phyloP scores from a whole-genome alignment of 2,888 invertebrate species.

The Cataglyphis rosenhaueri region DNA sequence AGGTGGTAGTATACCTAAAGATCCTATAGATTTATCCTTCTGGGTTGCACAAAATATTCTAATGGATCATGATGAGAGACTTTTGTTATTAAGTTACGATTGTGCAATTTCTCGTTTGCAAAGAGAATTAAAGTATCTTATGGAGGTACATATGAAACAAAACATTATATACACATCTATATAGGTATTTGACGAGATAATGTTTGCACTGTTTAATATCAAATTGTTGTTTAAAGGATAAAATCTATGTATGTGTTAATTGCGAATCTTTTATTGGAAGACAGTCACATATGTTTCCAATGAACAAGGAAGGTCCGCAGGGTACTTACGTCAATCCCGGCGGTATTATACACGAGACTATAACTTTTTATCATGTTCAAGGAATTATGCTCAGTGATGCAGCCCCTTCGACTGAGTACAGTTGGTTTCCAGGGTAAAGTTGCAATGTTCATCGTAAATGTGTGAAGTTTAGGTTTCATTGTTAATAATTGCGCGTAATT shows the following conservation, averaged over 20 bases:
- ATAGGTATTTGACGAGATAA: background rate
- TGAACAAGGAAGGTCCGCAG: conserved; percentile 93
- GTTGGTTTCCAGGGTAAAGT: conserved; percentile 93
- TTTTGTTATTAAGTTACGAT: conserved; percentile 89
- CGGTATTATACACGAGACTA: conserved; percentile 93
- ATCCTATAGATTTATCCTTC: conserved; percentile 91
- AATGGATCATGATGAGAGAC: conserved; percentile 88
- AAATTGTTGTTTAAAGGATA: conserved; percentile 70
- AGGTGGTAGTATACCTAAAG: conserved; percentile 87
- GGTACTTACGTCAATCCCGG: conserved; percentile 93
- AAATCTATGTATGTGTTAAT: conserved; percentile 86
- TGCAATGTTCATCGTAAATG: background rate
- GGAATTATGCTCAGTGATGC: conserved; percentile 86
- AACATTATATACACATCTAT: background rate
- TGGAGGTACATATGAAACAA: conserved; percentile 52
- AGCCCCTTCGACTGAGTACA: conserved; percentile 89
- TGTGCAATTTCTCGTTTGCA: conserved; percentile 90
- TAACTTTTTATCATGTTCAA: conserved; percentile 88
- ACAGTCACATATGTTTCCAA: conserved; percentile 91
- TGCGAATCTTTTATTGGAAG: conserved; percentile 87
- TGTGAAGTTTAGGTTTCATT: background rate
- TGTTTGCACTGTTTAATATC: conserved; percentile 17
- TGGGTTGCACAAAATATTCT: conserved; percentile 93
- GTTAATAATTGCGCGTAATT: conserved; percentile 40
- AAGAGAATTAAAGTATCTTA: conserved; percentile 86